Percentiles rank a stretch among this genome's conserved stretches.
phyloP scores from a whole-genome alignment of 2,888 invertebrate species.

The Lottia scabra region DNA sequence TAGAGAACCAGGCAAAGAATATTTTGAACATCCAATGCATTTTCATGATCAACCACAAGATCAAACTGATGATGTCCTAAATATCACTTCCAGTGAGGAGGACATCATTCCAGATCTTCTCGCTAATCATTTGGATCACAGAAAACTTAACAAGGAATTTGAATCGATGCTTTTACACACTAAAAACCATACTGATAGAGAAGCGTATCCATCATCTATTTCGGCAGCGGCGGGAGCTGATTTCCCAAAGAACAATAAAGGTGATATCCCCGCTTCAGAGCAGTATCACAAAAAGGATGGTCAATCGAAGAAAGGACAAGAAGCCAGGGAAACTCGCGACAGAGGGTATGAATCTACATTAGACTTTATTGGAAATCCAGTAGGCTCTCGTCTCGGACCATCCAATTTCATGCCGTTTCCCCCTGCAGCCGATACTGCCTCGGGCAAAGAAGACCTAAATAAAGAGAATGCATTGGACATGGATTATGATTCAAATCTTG shows the following conservation, averaged over 20 bases:
- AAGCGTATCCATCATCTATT: background rate
- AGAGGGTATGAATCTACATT: background rate
- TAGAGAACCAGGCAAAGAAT: background rate
- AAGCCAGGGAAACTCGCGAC: background rate
- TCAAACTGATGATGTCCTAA: background rate
- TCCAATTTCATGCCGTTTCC: background rate
- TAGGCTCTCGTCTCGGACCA: background rate
- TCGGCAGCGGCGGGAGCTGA: background rate
- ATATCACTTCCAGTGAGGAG: background rate
- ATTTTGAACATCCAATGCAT: background rate
- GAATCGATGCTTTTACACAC: no score
- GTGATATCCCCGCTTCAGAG: background rate
- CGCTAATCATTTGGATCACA: background rate
- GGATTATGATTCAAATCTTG: background rate
- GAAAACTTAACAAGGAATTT: no score
- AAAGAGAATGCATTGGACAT: background rate
- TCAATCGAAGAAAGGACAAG: background rate
- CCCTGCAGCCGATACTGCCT: background rate
- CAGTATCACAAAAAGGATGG: background rate
- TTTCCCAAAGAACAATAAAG: background rate
- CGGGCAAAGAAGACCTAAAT: background rate
- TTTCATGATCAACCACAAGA: background rate
- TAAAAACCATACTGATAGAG: no score
- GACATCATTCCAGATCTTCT: background rate
- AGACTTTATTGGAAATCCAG: background rate